Conservation (phyloP, 2,888 invertebrate genomes). For the Lithosia quadra region DNA sequence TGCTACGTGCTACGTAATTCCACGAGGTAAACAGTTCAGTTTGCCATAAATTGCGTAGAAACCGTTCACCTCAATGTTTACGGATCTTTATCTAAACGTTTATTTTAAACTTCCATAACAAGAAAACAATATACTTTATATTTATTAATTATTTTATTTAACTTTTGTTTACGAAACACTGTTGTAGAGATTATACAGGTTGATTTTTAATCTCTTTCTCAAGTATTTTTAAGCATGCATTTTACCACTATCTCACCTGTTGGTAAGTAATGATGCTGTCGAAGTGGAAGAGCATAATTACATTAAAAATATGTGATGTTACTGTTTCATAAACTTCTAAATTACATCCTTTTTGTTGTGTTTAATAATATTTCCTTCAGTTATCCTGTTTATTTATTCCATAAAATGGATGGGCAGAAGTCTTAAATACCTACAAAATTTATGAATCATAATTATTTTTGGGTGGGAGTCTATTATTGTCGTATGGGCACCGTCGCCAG, state of each 20-base stretch:
- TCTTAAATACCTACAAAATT: neutral
- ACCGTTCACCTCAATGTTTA: slow-evolving; percentile 69
- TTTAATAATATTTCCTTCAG: neutral
- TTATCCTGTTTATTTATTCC: too few relatives aligned
- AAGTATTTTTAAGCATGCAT: too few relatives aligned
- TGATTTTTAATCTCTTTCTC: too few relatives aligned
- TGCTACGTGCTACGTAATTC: slow-evolving; percentile 46
- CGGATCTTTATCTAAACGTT: slow-evolving; percentile 66
- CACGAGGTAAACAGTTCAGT: slow-evolving; percentile 50
- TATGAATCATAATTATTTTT: neutral
- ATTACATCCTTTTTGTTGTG: too few relatives aligned
- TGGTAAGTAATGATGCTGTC: neutral
- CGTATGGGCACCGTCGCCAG: too few relatives aligned
- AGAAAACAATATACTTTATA: slow-evolving; percentile 64
- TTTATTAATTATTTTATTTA: slow-evolving; percentile 69
- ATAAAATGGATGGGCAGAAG: too few relatives aligned
- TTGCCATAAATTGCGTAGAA: slow-evolving; percentile 55
- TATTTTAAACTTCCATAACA: slow-evolving; percentile 64
- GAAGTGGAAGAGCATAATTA: neutral
- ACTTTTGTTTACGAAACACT: slow-evolving; percentile 70
- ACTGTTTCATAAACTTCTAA: too few relatives aligned
- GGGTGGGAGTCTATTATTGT: neutral
- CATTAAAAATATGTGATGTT: too few relatives aligned
- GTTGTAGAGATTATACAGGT: neutral
- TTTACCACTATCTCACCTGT: too few relatives aligned